Evolutionary conservation across 2,113 vertebrate genomes (phyloP).

Genomic region (Psilopogon haemacephalus): DNA sequence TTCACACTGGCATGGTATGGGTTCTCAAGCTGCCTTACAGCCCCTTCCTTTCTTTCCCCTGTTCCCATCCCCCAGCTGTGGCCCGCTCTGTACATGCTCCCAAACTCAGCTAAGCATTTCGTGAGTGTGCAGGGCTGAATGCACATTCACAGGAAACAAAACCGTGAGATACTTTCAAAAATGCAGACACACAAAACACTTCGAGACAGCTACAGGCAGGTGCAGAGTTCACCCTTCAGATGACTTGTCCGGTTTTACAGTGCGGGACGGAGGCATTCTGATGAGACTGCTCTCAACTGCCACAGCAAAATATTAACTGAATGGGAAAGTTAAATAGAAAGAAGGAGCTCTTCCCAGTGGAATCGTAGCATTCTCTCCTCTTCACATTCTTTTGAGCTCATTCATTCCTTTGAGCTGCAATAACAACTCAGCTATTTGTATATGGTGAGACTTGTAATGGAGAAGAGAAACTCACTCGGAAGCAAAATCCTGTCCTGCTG

Average conservation of each 20-base stretch:
- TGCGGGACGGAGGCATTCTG: background rate
- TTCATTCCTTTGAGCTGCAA: conserved; percentile 63
- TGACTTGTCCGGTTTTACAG: background rate
- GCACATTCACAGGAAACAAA: conserved; percentile 61
- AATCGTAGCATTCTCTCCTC: conserved; percentile 37
- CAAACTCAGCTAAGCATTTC: conserved; percentile 39
- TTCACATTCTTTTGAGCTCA: conserved; percentile 55
- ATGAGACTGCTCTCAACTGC: background rate
- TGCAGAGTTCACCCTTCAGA: background rate
- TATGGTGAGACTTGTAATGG: conserved; percentile 18
- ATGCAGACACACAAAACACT: conserved; percentile 26
- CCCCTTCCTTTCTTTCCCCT: background rate
- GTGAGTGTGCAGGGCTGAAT: conserved; percentile 50
- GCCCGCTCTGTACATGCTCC: background rate
- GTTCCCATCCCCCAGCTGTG: background rate
- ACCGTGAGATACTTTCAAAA: conserved; percentile 62
- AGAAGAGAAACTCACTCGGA: conserved; percentile 1
- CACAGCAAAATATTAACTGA: conserved; percentile 24
- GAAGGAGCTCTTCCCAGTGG: conserved; percentile 31
- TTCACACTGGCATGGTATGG: background rate
- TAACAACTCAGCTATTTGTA: conserved; percentile 60
- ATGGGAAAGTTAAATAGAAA: background rate
- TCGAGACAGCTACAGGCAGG: conserved; percentile 24
- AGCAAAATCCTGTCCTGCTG: background rate
- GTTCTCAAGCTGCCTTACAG: conserved; percentile 6